These are phyloP conservation scores for Atta colombica DNA, from an alignment of 1,140 invertebrate species.

Conservation along the genomic window DNA sequence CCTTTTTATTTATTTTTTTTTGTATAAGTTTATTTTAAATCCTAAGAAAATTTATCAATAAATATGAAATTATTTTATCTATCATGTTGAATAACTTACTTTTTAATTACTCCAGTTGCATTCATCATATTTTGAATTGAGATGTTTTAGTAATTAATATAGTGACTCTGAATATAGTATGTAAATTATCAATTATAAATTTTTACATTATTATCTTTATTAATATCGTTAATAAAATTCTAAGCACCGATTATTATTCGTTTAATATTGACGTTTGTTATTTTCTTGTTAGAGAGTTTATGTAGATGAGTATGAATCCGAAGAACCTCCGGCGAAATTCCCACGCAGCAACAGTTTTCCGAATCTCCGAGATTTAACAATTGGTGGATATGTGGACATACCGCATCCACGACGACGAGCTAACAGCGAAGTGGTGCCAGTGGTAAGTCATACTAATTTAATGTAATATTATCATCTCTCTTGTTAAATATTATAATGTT, in stretches of 20 bases:
- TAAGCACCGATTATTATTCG: not conserved
- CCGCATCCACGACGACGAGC: conserved; percentile 83
- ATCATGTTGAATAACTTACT: not conserved
- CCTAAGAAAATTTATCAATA: conserved; percentile 15
- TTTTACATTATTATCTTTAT: not conserved
- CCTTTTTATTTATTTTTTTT: not conserved
- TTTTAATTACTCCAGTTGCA: not conserved
- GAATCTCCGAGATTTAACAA: conserved; percentile 80
- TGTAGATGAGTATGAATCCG: conserved; percentile 82
- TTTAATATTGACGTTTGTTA: not conserved
- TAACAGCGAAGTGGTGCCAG: conserved; percentile 85
- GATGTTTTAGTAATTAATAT: not conserved
- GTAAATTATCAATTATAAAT: not conserved
- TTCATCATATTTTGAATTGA: not conserved
- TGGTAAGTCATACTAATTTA: conserved; percentile 73
- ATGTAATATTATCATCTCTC: not conserved
- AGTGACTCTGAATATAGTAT: not conserved
- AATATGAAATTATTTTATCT: conserved; percentile 10
- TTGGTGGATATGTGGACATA: conserved; percentile 77
- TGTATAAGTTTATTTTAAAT: not conserved
- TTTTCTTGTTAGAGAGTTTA: conserved; percentile 81
- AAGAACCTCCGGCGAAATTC: conserved; percentile 79
- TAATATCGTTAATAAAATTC: not conserved
- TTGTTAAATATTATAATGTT: not conserved
- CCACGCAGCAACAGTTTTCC: conserved; percentile 84